Percentiles rank a stretch among this genome's conserved stretches.
Evolutionary conservation across 2,113 vertebrate genomes (phyloP).

Genomic region (Cyanoderma ruficeps): DNA sequence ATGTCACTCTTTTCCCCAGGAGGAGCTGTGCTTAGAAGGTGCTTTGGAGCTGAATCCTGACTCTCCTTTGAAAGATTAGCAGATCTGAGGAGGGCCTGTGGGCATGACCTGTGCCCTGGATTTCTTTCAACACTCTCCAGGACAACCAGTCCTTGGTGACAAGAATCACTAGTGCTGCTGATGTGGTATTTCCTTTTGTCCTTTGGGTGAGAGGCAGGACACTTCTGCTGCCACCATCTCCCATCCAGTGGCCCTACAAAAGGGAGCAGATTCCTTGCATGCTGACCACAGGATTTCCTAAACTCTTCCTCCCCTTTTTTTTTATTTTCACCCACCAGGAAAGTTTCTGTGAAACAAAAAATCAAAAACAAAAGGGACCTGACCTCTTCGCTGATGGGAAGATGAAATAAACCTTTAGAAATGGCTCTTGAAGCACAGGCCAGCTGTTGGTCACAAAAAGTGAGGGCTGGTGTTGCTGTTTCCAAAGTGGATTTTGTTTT

Average conservation of each 20-base stretch:
- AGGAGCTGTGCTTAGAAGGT: background rate
- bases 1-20: background rate
- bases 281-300: background rate
- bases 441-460: background rate
- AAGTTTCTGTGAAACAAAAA: background rate
- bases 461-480: background rate
- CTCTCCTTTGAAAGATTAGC: background rate
- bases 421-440: background rate
- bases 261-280: background rate
- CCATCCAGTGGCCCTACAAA: background rate
- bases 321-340: background rate
- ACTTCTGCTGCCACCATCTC: background rate
- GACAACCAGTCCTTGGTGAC: background rate
- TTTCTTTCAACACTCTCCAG: background rate
- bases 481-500: background rate
- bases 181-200: slow-evolving; percentile 31
- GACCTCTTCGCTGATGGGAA: background rate
- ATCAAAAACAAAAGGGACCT: background rate
- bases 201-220: background rate
- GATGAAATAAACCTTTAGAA: background rate
- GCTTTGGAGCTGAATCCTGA: background rate
- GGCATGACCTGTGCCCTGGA: background rate
- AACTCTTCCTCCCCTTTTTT: background rate
- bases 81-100: background rate
- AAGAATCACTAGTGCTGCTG: background rate